Evolutionary conservation across 2,888 invertebrate genomes (phyloP).

Genomic region (Apamea sordens): DNA sequence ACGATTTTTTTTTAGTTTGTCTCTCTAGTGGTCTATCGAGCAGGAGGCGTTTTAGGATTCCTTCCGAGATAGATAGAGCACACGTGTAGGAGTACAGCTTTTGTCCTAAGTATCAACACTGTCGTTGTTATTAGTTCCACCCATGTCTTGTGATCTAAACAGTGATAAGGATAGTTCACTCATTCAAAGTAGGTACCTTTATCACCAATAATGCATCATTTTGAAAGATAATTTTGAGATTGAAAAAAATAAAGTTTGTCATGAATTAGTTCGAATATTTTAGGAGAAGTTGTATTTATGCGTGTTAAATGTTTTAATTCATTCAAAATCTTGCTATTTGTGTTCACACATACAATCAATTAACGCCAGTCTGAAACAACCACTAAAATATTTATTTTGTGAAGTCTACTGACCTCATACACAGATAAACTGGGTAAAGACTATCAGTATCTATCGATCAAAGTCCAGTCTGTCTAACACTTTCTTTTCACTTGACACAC

Average conservation of each 20-base stretch:
- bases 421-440: not conserved
- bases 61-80: not conserved
- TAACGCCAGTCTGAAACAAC: not conserved
- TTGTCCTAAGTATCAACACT: not conserved
- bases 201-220: not conserved
- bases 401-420: slow-evolving; percentile 9
- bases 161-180: not conserved
- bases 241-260: not conserved
- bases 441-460: slow-evolving; percentile 11
- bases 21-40: not conserved
- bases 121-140: not conserved
- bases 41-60: not conserved
- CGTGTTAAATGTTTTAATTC: not conserved
- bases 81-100: not conserved
- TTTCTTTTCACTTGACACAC: slow-evolving; percentile 26
- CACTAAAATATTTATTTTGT: slow-evolving; percentile 1
- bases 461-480: not conserved
- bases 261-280: not conserved
- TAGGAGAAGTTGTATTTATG: not conserved
- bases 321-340: not conserved
- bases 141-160: not conserved
- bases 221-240: not conserved
- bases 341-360: slow-evolving; percentile 2
- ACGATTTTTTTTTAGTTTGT: not conserved
- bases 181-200: not conserved